Evolutionary conservation across 92 coral and sea anemone genomes (phyloP).

Genomic region (Palythoa caribaeorum): DNA sequence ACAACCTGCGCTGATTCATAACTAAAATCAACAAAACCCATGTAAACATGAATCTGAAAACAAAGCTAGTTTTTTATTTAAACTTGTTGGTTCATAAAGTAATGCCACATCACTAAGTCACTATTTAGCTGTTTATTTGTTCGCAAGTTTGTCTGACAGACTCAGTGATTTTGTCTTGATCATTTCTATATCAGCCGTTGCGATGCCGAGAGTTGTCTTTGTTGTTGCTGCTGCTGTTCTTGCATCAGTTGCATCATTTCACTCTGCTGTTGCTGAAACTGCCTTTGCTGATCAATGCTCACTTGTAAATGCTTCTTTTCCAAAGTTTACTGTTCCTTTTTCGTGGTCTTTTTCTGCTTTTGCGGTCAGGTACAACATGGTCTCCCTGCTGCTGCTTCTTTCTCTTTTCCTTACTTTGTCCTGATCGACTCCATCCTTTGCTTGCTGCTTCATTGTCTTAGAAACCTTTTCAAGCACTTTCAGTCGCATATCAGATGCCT

Average conservation of each 20-base stretch:
- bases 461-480: conserved; percentile 42
- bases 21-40: too few relatives aligned
- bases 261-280: conserved; percentile 62
- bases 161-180: conserved; percentile 52
- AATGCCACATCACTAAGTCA: neutral
- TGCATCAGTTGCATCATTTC: conserved; percentile 58
- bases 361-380: conserved; percentile 50
- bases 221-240: conserved; percentile 48
- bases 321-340: conserved; percentile 40
- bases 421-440: conserved; percentile 13
- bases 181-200: conserved; percentile 49
- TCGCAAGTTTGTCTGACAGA: conserved; percentile 21
- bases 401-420: conserved; percentile 40
- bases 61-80: neutral
- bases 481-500: conserved; percentile 8
- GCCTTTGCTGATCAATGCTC: conserved; percentile 50
- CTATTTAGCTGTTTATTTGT: neutral
- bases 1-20: too few relatives aligned
- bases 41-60: neutral
- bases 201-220: conserved; percentile 35
- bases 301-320: conserved; percentile 47
- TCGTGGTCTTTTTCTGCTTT: conserved; percentile 35
- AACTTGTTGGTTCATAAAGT: neutral
- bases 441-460: conserved; percentile 32
- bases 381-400: conserved; percentile 51